phyloP scores from a whole-genome alignment of 2,113 vertebrate genomes.

The Malaclemys terrapin region DNA sequence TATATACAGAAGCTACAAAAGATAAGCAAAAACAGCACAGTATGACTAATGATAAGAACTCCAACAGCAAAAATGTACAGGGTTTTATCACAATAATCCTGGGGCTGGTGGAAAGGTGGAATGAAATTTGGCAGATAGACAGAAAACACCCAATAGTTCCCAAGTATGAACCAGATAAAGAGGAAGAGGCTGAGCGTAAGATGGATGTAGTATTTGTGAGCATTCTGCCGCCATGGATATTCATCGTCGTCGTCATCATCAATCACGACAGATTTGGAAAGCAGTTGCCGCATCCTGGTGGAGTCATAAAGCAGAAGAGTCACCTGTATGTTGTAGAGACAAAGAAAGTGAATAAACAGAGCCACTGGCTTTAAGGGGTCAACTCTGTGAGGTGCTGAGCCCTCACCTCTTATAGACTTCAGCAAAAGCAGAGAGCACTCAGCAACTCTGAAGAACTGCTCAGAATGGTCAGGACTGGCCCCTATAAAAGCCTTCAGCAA shows the following conservation, averaged over 20 bases:
- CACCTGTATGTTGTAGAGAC: constrained; percentile 53
- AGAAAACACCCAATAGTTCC: constrained; percentile 81
- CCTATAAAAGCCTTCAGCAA: neutral
- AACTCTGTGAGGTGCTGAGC: neutral
- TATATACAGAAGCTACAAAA: constrained; percentile 70
- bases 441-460: neutral
- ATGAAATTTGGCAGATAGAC: constrained; percentile 78
- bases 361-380: neutral
- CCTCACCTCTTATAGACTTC: neutral
- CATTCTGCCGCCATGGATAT: constrained; percentile 81
- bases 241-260: constrained; percentile 69
- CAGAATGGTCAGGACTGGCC: neutral
- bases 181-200: constrained; percentile 78
- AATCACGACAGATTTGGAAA: constrained; percentile 80
- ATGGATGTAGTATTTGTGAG: constrained; percentile 75
- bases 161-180: constrained; percentile 81
- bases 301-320: constrained; percentile 76
- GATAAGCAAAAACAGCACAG: constrained; percentile 64
- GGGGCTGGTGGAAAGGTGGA: constrained; percentile 78
- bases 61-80: constrained; percentile 75
- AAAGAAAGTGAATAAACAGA: neutral
- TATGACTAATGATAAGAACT: constrained; percentile 74
- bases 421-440: neutral
- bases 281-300: constrained; percentile 76
- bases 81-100: constrained; percentile 79